Conservation (phyloP, 1,140 invertebrate species). For the Drosophila nebulosa region DNA sequence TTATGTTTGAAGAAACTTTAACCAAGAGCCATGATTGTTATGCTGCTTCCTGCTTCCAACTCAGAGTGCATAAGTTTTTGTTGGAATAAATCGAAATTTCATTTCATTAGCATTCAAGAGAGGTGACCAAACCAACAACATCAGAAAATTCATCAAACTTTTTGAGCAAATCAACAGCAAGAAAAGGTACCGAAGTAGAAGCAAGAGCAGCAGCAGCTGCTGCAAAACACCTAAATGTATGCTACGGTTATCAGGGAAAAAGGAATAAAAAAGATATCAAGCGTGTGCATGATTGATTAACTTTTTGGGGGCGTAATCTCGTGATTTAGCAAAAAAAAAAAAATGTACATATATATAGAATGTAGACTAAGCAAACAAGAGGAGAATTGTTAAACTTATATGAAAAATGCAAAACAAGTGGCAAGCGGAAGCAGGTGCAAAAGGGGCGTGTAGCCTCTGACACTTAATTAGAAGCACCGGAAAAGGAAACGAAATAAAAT, state of each 20-base stretch:
- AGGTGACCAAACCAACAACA: neutral
- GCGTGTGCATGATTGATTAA: slow-evolving; percentile 73
- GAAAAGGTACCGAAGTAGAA: slow-evolving; percentile 1
- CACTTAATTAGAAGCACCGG: slow-evolving; percentile 72
- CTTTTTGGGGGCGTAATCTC: slow-evolving; percentile 55
- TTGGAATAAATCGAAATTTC: slow-evolving; percentile 48
- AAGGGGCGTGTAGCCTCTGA: slow-evolving; percentile 36
- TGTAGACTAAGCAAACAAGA: neutral
- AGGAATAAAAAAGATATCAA: slow-evolving; percentile 29
- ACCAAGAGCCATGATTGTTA: slow-evolving; percentile 40
- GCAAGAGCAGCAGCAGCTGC: slow-evolving; percentile 24
- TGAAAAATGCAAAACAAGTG: slow-evolving; percentile 39
- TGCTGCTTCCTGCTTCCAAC: neutral
- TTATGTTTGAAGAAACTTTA: slow-evolving; percentile 53
- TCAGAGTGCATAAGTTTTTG: neutral
- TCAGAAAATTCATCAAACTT: slow-evolving; percentile 65
- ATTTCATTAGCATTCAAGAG: slow-evolving; percentile 55
- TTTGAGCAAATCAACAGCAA: slow-evolving; percentile 4
- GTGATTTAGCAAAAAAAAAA: slow-evolving; percentile 53
- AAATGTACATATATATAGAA: neutral
- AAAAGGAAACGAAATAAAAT: slow-evolving; percentile 65
- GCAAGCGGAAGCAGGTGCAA: slow-evolving; percentile 8
- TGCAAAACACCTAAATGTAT: slow-evolving; percentile 60
- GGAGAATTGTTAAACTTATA: slow-evolving; percentile 21
- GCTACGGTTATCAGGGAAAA: slow-evolving; percentile 35